Percentiles rank a stretch among this genome's conserved stretches.
Evolutionary conservation across 2,888 invertebrate species (phyloP).

Genomic region (Phlogophora meticulosa): DNA sequence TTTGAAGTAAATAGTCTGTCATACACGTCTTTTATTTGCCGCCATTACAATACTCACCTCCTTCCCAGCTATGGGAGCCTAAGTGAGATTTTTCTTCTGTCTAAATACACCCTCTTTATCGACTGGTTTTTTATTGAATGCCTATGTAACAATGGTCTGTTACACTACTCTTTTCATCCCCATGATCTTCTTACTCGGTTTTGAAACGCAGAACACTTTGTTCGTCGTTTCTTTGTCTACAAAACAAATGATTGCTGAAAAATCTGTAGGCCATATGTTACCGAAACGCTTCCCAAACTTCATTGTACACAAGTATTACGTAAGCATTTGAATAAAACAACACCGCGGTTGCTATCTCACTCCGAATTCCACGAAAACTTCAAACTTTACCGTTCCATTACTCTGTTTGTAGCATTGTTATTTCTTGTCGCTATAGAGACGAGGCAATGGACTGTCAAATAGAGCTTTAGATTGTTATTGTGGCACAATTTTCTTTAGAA

Average conservation of each 20-base stretch:
- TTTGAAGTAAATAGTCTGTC: no score
- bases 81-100: no score
- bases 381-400: conserved; percentile 46
- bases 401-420: conserved; percentile 38
- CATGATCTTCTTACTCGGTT: background rate
- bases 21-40: no score
- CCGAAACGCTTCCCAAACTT: conserved; percentile 29
- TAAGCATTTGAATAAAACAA: conserved; percentile 58
- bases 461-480: conserved; percentile 31
- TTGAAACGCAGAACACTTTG: background rate
- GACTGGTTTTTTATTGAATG: background rate
- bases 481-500: conserved; percentile 21
- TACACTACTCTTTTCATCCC: background rate
- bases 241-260: conserved; percentile 30
- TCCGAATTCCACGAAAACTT: conserved; percentile 24
- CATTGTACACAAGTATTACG: conserved; percentile 43
- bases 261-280: conserved; percentile 28
- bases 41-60: no score
- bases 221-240: background rate
- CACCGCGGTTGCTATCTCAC: conserved; percentile 5
- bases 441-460: conserved; percentile 56
- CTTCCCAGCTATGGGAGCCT: no score
- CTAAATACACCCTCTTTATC: no score
- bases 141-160: background rate
- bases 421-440: conserved; percentile 28